A percentile compares a stretch with the other conserved stretches of the same genome.
phyloP scores from a whole-genome alignment of 2,888 invertebrate species.

The Masnerella sp. region DNA sequence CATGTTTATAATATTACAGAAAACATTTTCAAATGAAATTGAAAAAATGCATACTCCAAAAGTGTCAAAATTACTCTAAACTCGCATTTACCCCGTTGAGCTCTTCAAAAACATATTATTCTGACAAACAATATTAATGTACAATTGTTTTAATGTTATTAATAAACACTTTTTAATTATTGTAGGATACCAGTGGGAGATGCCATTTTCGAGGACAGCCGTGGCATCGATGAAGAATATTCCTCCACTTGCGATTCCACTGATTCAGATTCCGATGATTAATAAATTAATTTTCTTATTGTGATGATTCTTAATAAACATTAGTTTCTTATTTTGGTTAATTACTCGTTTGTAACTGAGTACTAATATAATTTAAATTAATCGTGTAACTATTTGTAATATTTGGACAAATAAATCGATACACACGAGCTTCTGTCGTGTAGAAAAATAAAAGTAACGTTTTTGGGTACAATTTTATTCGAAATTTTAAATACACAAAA shows the following conservation, averaged over 20 bases:
- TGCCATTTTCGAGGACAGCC: slow-evolving; percentile 63
- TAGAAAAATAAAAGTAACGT: too few relatives aligned
- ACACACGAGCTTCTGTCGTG: too few relatives aligned
- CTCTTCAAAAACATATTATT: too few relatives aligned
- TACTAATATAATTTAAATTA: slow-evolving; percentile 11
- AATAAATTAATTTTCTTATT: slow-evolving; percentile 22
- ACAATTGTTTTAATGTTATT: too few relatives aligned
- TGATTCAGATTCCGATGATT: slow-evolving; percentile 69
- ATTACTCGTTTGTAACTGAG: background rate
- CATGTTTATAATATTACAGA: too few relatives aligned
- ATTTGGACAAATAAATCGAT: slow-evolving; percentile 20
- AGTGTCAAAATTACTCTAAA: too few relatives aligned
- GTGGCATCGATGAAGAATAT: slow-evolving; percentile 67
- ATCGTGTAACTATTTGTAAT: slow-evolving; percentile 22
- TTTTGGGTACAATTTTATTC: too few relatives aligned
- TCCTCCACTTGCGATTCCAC: slow-evolving; percentile 70
- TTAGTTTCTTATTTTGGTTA: slow-evolving; percentile 25
- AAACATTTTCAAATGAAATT: too few relatives aligned
- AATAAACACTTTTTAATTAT: slow-evolving; percentile 12
- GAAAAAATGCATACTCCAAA: too few relatives aligned
- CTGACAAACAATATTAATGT: too few relatives aligned
- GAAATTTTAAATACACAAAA: background rate
- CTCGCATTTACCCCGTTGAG: too few relatives aligned
- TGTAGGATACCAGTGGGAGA: slow-evolving; percentile 68
- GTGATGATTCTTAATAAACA: slow-evolving; percentile 10